A percentile compares a stretch with the other conserved stretches of the same genome.
phyloP scores from a whole-genome alignment of 1,140 invertebrate genomes.

The Littorina saxatilis region DNA sequence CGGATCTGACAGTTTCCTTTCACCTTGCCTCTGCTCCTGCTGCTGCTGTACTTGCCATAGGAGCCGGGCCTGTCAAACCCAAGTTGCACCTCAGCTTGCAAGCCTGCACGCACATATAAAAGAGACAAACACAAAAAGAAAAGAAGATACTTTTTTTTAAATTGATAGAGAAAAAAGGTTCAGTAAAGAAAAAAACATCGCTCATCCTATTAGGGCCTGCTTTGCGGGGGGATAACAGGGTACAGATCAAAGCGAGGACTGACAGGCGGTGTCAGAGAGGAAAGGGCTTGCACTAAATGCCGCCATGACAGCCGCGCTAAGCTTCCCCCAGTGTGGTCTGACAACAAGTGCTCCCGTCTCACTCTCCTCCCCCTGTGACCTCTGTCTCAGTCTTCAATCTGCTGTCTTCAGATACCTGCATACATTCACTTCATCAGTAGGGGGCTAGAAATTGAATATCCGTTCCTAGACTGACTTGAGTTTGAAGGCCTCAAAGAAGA shows the following conservation, averaged over 20 bases:
- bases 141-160: no score
- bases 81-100: not conserved
- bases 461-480: no score
- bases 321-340: not conserved
- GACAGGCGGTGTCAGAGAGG: constrained; percentile 27
- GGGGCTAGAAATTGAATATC: no score
- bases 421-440: no score
- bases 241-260: constrained; percentile 40
- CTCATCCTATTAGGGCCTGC: constrained; percentile 41
- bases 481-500: no score
- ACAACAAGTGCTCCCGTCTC: not conserved
- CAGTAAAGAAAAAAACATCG: constrained; percentile 37
- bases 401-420: not conserved
- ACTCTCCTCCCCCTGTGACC: not conserved
- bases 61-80: not conserved
- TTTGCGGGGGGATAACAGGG: constrained; percentile 34
- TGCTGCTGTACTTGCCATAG: not conserved
- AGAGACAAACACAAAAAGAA: no score
- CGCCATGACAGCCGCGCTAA: constrained; percentile 41
- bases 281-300: constrained; percentile 36
- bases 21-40: not conserved
- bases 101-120: not conserved
- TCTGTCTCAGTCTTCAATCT: not conserved
- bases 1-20: not conserved
- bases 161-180: no score